phyloP scores from a whole-genome alignment of 2,797 vertebrate genomes.

The Acanthurus tractus region DNA sequence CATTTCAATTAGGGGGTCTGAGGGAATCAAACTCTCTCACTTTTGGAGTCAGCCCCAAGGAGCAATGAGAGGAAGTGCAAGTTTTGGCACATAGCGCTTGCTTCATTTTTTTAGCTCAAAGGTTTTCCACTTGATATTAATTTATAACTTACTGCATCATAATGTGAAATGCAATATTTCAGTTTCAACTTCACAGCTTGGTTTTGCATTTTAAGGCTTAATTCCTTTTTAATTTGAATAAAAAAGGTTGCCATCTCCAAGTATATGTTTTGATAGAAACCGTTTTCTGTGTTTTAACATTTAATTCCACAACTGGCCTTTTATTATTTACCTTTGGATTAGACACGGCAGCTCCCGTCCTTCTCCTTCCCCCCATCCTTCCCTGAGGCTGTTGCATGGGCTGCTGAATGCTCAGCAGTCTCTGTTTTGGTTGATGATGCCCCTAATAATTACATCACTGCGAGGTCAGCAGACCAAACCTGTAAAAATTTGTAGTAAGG shows the following conservation, averaged over 20 bases:
- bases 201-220: not conserved
- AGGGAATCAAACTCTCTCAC: too few species aligned
- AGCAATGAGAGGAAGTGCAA: too few species aligned
- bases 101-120: too few species aligned
- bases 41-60: too few species aligned
- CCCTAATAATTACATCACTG: not conserved
- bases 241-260: not conserved
- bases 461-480: not conserved
- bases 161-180: not conserved
- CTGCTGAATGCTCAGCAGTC: not conserved
- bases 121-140: not conserved
- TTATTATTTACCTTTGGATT: slow-evolving; percentile 33
- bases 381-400: slow-evolving; percentile 3
- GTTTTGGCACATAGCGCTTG: too few species aligned
- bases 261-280: not conserved
- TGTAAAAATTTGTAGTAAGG: not conserved
- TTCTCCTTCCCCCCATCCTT: slow-evolving; percentile 2
- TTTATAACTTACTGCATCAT: not conserved
- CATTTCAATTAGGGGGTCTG: too few species aligned
- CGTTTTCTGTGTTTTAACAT: not conserved
- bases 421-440: not conserved
- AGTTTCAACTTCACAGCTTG: not conserved
- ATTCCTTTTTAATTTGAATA: too few species aligned
- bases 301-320: slow-evolving; percentile 10
- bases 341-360: slow-evolving; percentile 2